phyloP scores from a whole-genome alignment of 1,140 invertebrate species.

The Theocolax elegans region DNA sequence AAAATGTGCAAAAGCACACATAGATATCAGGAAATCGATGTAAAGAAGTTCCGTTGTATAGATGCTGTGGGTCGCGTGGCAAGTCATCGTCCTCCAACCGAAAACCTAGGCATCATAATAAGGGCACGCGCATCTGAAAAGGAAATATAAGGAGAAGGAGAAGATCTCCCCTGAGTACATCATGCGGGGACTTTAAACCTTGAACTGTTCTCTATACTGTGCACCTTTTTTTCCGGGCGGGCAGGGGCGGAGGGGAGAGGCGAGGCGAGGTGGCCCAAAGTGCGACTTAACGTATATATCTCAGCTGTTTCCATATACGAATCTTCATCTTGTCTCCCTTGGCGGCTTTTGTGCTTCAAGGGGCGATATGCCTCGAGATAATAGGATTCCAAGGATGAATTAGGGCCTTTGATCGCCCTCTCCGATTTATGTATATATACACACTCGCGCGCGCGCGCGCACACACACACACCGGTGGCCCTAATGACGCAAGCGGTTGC shows the following conservation, averaged over 20 bases:
- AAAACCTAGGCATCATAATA: no score
- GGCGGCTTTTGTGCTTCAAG: no score
- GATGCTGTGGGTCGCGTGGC: no score
- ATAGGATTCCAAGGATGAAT: slow-evolving; percentile 34
- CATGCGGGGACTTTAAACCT: slow-evolving; percentile 35
- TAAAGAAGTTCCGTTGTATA: no score
- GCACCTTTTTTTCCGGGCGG: no score
- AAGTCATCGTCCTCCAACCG: no score
- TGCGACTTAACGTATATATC: slow-evolving; percentile 49
- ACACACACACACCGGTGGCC: slow-evolving; percentile 23
- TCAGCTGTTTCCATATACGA: slow-evolving; percentile 56
- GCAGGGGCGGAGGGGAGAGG: no score
- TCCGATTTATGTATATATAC: slow-evolving; percentile 39
- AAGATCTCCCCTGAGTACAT: not conserved
- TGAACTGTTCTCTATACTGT: slow-evolving; percentile 55
- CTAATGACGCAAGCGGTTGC: no score
- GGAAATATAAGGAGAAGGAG: slow-evolving; percentile 38
- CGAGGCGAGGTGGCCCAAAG: slow-evolving; percentile 36
- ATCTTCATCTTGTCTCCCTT: slow-evolving; percentile 33
- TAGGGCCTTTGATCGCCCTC: slow-evolving; percentile 18
- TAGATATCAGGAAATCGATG: no score
- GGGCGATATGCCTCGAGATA: slow-evolving; percentile 18
- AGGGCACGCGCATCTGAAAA: no score
- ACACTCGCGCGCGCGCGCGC: no score
- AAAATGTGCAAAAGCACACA: no score